Evolutionary conservation across 1,140 invertebrate genomes (phyloP).

Genomic region (Euwallacea similis): DNA sequence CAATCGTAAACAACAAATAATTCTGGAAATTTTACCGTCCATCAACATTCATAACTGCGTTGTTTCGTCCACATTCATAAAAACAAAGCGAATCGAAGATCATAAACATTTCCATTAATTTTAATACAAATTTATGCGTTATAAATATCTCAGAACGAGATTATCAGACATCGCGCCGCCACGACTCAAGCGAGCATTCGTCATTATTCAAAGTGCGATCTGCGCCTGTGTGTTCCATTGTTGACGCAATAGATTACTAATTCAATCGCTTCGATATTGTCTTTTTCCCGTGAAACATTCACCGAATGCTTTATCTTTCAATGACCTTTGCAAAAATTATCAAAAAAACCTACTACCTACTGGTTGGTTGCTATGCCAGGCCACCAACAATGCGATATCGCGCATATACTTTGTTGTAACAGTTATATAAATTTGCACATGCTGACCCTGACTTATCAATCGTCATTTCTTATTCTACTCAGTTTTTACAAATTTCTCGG

Average conservation of each 20-base stretch:
- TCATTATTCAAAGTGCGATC: no score
- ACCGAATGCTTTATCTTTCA: no score
- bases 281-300: no score
- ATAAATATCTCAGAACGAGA: constrained; percentile 1
- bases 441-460: constrained; percentile 6
- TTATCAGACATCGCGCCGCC: no score
- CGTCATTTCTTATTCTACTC: neutral
- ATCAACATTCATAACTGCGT: neutral
- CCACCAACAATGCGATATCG: neutral
- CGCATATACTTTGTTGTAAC: neutral
- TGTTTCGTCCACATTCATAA: neutral
- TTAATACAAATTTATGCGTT: constrained; percentile 1
- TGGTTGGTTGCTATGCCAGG: constrained; percentile 2
- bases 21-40: constrained; percentile 4
- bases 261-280: no score
- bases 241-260: no score
- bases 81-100: neutral
- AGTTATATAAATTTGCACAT: constrained; percentile 12
- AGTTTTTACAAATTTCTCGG: neutral
- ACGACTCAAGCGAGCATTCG: no score
- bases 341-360: no score
- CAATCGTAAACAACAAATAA: neutral
- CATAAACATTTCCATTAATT: constrained; percentile 1
- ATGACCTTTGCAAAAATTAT: no score
- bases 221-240: no score